These are phyloP conservation scores for Petaurus breviceps DNA, from an alignment of 2,113 vertebrate genomes.

Conservation along the genomic window DNA sequence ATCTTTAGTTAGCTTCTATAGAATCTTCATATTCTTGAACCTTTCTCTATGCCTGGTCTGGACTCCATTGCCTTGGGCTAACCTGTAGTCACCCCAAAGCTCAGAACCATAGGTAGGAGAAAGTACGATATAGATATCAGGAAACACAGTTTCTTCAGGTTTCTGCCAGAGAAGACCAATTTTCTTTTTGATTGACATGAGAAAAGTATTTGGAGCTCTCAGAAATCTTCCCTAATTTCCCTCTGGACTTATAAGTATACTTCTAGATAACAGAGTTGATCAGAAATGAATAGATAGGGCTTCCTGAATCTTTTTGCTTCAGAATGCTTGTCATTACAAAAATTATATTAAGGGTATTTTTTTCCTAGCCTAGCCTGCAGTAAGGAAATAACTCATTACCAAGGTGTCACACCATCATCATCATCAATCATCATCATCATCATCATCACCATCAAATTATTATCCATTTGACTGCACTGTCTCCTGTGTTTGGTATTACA, in stretches of 20 bases:
- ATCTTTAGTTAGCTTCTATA: neutral
- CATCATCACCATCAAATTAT: neutral
- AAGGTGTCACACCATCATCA: neutral
- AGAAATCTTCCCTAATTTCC: neutral
- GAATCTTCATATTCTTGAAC: neutral
- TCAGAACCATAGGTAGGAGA: neutral
- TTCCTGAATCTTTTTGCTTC: neutral
- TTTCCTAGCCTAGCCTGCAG: neutral
- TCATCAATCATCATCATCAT: neutral
- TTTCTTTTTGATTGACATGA: neutral
- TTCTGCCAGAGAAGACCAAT: neutral
- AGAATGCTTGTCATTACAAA: neutral
- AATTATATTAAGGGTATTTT: neutral
- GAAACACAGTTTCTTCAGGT: neutral
- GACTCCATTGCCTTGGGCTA: neutral
- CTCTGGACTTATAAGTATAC: neutral
- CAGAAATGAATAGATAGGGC: neutral
- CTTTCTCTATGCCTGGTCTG: neutral
- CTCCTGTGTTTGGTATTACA: neutral
- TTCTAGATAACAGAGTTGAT: neutral
- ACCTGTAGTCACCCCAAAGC: neutral
- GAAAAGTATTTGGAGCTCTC: neutral
- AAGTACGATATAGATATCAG: neutral
- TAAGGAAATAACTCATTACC: neutral
- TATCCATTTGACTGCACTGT: neutral